Base-by-base conservation (phyloP, 2,888 invertebrate species). In the Proisotoma minuta region DNA sequence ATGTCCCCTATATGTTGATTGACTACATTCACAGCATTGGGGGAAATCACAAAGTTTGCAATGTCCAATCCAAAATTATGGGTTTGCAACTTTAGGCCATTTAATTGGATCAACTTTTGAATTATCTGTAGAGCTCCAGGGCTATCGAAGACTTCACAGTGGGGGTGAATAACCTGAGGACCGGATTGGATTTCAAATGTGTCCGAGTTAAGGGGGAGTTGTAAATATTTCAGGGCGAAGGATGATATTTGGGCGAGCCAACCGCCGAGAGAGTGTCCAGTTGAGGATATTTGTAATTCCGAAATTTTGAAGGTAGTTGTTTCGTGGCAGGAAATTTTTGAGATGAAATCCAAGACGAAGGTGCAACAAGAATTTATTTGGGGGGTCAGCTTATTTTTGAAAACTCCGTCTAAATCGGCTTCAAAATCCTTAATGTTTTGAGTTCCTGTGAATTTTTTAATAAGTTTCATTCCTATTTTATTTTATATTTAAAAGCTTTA, bases 201-300 rank as follows among this genome's bases (percentile, higher is more conserved):
- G 18, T 5, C 18, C 5, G 5, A 5, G 5, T 43, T 4, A 12
- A 15, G 5, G 15, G 34, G 34, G 10, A 43, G 18, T 43, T 43
- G 18, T n/a, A 43, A 5, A n/a, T 43, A 43, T 20, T 43, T 43
- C 18, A 43, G 10, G 20, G 43, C 18, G 43, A 43, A n/a, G 4
- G 43, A 5, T 5, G 43, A 5, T 18, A n/a, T n/a, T 43, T 43
- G 43, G 18, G 43, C 43, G 5, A 43, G 20, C 43, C 43, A 43
- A 12, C 43, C 43, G 4, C 43, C 43, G 18, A 43, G 43, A n/a
- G 43, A 43, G 43, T 43, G 43, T 43, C 43, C 43, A 43, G 43
- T 43, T 5, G 20, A 10, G 15, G 34, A 34, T 10, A 34, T 10
- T 34, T 34, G 34, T 34, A 34, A 8, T 10, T 8, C 8, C 15